Percentiles rank a stretch among this genome's conserved stretches.
phyloP scores from a whole-genome alignment of 2,888 invertebrate genomes.

The Nomada fabriciana region DNA sequence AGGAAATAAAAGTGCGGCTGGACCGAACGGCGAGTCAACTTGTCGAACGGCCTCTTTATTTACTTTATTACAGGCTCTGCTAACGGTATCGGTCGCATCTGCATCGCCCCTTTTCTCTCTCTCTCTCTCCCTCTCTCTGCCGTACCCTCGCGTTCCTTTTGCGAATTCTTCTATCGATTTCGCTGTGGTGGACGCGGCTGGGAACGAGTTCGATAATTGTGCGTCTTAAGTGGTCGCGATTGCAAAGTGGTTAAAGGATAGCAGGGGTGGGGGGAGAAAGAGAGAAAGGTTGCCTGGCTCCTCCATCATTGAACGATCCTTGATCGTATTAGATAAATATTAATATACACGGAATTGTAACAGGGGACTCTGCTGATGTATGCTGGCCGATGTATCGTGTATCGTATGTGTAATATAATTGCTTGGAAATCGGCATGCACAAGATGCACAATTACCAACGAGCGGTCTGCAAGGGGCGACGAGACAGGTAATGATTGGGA shows the following conservation, averaged over 20 bases:
- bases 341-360: conserved; percentile 37
- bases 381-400: background rate
- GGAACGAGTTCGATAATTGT: conserved; percentile 64
- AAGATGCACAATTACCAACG: conserved; percentile 8
- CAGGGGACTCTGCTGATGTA: background rate
- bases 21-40: conserved; percentile 71
- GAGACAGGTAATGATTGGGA: background rate
- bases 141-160: conserved; percentile 47
- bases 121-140: background rate
- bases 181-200: conserved; percentile 27
- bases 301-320: background rate
- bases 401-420: conserved; percentile 17
- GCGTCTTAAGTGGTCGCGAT: conserved; percentile 59
- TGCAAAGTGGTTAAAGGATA: conserved; percentile 28
- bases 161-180: conserved; percentile 76
- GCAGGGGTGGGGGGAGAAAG: background rate
- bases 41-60: conserved; percentile 80
- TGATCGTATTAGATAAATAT: conserved; percentile 41
- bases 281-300: background rate
- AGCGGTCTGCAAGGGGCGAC: background rate
- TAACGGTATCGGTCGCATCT: conserved; percentile 82
- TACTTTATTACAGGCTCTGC: conserved; percentile 82
- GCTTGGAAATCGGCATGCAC: conserved; percentile 9
- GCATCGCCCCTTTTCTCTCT: conserved; percentile 45
- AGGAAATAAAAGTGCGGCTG: conserved; percentile 73